Percentiles rank a stretch among this genome's conserved stretches.
Conservation (phyloP, 2,888 invertebrate genomes). For the Psococerastis gibbosa region DNA sequence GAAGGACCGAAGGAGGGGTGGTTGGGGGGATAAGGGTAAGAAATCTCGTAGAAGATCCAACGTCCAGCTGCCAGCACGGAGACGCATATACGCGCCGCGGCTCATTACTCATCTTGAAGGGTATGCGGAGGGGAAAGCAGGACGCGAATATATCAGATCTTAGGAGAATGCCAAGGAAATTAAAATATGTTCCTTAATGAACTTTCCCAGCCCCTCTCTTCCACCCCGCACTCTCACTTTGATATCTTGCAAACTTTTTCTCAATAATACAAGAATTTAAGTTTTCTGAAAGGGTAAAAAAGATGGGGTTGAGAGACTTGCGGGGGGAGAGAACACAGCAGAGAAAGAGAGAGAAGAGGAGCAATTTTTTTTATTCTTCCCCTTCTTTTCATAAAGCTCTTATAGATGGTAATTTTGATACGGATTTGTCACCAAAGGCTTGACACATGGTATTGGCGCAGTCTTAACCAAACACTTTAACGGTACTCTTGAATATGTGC, state of each 20-base stretch:
- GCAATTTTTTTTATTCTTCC: not conserved
- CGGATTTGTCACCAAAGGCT: not conserved
- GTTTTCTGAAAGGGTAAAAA: not conserved
- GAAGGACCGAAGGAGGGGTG: not conserved
- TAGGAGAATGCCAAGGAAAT: conserved; percentile 9
- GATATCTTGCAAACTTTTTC: not conserved
- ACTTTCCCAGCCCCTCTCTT: not conserved
- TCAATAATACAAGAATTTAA: not conserved
- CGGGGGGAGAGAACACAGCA: not conserved
- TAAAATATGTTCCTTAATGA: conserved; percentile 10
- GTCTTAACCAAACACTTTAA: too few species aligned
- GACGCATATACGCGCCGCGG: conserved; percentile 1
- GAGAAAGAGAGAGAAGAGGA: not conserved
- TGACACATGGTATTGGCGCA: not conserved
- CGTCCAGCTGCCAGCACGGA: not conserved
- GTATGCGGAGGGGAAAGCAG: conserved; percentile 4
- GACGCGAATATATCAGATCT: conserved; percentile 9
- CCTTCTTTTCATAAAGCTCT: not conserved
- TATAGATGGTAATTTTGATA: not conserved
- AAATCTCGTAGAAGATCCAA: not conserved
- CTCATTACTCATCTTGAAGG: conserved; percentile 8
- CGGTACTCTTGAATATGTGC: too few species aligned
- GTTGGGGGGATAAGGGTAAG: not conserved
- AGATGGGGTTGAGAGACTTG: not conserved
- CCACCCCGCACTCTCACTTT: not conserved